Evolutionary conservation across 2,888 invertebrate genomes (phyloP).

Genomic region (Melinopterus prodromus): DNA sequence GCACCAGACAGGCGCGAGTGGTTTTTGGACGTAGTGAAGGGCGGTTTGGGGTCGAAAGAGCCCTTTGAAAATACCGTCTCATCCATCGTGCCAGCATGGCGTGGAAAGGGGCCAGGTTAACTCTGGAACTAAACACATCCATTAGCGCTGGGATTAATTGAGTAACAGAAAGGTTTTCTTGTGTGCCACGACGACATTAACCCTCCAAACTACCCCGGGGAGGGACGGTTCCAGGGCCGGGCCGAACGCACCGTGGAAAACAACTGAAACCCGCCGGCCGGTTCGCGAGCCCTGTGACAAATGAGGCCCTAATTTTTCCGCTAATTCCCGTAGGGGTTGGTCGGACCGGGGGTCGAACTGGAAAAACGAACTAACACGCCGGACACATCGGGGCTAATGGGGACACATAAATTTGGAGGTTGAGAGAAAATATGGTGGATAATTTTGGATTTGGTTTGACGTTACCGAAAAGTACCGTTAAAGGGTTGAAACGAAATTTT

Average conservation of each 20-base stretch:
- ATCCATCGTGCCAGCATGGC: neutral
- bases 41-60: no score
- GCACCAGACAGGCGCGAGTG: no score
- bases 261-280: neutral
- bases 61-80: neutral
- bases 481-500: no score
- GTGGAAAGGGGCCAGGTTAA: constrained; percentile 6
- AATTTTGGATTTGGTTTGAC: no score
- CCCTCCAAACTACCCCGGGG: constrained; percentile 28
- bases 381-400: no score
- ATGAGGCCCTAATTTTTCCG: constrained; percentile 4
- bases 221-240: constrained; percentile 4
- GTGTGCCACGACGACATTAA: constrained; percentile 29
- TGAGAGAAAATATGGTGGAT: no score
- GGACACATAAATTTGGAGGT: no score
- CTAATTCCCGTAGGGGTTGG: neutral
- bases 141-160: constrained; percentile 30
- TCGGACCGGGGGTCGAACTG: neutral
- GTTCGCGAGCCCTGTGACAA: neutral
- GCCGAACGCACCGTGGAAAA: constrained; percentile 10
- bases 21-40: no score
- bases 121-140: constrained; percentile 21
- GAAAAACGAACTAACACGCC: neutral
- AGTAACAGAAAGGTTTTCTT: constrained; percentile 23
- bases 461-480: no score